A percentile compares a stretch with the other conserved stretches of the same genome.
phyloP scores from a whole-genome alignment of 30 jellyfish, hydroid and myxozoan genomes.

The Phacellophora camtschatica region DNA sequence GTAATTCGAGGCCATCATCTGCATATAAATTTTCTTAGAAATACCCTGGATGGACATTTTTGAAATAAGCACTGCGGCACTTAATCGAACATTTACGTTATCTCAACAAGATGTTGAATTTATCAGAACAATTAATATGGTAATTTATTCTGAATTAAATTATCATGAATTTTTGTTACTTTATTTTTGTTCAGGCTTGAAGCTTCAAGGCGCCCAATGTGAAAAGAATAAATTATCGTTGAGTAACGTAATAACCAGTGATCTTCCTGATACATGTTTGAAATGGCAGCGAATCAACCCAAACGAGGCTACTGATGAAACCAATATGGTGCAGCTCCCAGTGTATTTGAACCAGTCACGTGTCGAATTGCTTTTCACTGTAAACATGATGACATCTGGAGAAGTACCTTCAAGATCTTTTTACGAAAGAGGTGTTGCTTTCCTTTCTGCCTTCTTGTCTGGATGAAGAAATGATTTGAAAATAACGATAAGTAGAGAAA shows the following conservation, averaged over 20 bases:
- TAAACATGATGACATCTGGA: constrained; percentile 87
- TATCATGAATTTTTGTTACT: background rate
- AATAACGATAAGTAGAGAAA: too few relatives aligned
- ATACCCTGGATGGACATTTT: too few relatives aligned
- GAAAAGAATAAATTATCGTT: constrained; percentile 43
- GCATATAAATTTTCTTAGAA: too few relatives aligned
- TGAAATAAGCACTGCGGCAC: background rate
- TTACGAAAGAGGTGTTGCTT: constrained; percentile 97
- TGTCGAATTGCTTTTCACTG: constrained; percentile 90
- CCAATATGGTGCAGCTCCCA: constrained; percentile 81
- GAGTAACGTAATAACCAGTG: constrained; percentile 90
- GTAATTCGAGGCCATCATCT: too few relatives aligned
- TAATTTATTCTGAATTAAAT: too few relatives aligned
- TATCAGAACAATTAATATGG: background rate
- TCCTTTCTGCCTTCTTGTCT: constrained; percentile 85
- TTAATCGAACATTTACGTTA: background rate
- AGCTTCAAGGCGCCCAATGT: constrained; percentile 97
- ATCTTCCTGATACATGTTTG: constrained; percentile 82
- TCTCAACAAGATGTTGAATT: background rate
- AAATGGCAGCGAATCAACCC: constrained; percentile 80
- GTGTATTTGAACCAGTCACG: constrained; percentile 98
- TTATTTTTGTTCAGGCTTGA: constrained; percentile 66
- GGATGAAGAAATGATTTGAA: constrained; percentile 50
- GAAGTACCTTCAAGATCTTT: constrained; percentile 87
- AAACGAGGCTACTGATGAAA: constrained; percentile 14